phyloP scores from a whole-genome alignment of 2,888 invertebrate genomes.

The Bimastos eiseni region DNA sequence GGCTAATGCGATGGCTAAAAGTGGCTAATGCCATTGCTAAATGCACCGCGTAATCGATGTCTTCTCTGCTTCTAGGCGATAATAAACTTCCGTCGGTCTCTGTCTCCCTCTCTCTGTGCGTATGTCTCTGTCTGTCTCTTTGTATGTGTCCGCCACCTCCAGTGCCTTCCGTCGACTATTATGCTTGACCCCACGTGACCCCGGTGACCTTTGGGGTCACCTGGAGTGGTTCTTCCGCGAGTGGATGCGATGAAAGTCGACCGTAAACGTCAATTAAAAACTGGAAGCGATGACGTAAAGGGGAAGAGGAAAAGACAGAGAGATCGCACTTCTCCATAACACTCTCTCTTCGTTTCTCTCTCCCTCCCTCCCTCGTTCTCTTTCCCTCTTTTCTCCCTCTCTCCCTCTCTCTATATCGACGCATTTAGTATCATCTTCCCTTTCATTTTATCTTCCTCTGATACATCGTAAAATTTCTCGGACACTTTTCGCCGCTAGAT shows the following conservation, averaged over 20 bases:
- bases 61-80: neutral
- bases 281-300: neutral
- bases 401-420: no score
- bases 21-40: neutral
- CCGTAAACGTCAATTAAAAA: constrained; percentile 13
- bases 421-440: neutral
- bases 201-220: neutral
- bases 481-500: neutral
- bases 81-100: neutral
- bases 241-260: neutral
- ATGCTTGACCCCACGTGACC: neutral
- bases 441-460: neutral
- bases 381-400: neutral
- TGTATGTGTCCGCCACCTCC: neutral
- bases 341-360: neutral
- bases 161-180: neutral
- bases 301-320: neutral
- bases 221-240: neutral
- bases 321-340: neutral
- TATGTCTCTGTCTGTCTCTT: neutral
- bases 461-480: neutral
- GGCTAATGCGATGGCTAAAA: constrained; percentile 6
- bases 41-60: neutral
- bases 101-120: neutral
- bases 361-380: neutral